phyloP scores from a whole-genome alignment of 2,797 vertebrate genomes.

The Zonotrichia albicollis region DNA sequence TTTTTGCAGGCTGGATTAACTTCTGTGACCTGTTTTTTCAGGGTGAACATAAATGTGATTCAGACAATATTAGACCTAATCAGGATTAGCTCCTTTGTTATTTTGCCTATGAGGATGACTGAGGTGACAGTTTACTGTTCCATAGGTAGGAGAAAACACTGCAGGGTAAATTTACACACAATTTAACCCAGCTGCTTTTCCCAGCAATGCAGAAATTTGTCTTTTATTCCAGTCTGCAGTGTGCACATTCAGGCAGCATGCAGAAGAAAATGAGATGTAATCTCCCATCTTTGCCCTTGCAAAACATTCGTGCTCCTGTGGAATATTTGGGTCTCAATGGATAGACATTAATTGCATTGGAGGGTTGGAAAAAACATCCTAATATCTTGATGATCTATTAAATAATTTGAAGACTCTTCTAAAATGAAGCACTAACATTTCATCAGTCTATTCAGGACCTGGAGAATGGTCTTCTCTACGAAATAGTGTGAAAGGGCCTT shows the following conservation, averaged over 20 bases:
- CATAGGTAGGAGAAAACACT: background rate
- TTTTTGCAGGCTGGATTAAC: conserved; percentile 40
- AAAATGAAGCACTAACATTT: background rate
- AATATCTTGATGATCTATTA: background rate
- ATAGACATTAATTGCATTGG: background rate
- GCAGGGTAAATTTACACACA: background rate
- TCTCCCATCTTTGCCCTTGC: background rate
- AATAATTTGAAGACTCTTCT: background rate
- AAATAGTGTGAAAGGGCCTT: background rate
- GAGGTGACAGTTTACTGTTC: background rate
- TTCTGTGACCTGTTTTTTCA: conserved; percentile 16
- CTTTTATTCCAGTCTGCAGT: background rate
- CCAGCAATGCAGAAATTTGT: background rate
- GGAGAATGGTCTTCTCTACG: background rate
- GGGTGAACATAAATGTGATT: background rate
- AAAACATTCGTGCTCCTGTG: background rate
- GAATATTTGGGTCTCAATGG: background rate
- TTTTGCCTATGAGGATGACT: background rate
- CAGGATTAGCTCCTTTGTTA: conserved; percentile 18
- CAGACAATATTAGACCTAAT: background rate
- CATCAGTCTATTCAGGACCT: background rate
- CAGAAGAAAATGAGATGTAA: background rate
- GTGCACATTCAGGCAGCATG: background rate
- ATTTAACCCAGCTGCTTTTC: background rate
- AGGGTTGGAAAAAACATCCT: background rate